These are phyloP conservation scores for Rousettus leschenaultii DNA, from an alignment of 2,113 vertebrate species.

Conservation along the genomic window DNA sequence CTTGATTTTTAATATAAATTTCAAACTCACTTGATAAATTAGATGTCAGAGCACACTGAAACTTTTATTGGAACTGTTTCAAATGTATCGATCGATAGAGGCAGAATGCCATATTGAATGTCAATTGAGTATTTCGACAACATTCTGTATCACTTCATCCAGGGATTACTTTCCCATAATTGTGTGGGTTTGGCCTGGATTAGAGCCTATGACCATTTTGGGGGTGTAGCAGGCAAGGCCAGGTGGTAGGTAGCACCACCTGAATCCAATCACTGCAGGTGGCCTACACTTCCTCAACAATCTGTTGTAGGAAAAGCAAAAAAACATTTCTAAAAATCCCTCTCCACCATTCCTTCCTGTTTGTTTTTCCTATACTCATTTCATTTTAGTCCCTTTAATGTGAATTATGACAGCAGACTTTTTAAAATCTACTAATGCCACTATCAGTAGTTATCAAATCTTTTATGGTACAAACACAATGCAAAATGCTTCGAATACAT, in stretches of 20 bases:
- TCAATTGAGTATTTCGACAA: not conserved
- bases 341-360: not conserved
- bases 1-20: not conserved
- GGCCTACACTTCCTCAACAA: not conserved
- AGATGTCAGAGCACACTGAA: not conserved
- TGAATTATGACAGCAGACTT: not conserved
- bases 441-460: not conserved
- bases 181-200: not conserved
- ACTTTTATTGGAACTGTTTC: not conserved
- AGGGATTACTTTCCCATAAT: not conserved
- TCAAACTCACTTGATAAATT: not conserved
- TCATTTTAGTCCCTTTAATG: not conserved
- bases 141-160: not conserved
- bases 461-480: not conserved
- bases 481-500: not conserved
- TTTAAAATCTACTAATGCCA: not conserved
- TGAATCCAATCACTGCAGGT: not conserved
- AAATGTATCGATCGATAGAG: not conserved
- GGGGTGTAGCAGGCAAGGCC: accelerated
- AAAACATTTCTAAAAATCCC: not conserved
- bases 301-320: not conserved
- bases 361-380: not conserved
- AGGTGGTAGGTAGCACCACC: accelerated
- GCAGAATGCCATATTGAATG: not conserved
- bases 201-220: accelerated